Evolutionary conservation across 2,113 vertebrate genomes (phyloP).

Genomic region (Plotosus lineatus): DNA sequence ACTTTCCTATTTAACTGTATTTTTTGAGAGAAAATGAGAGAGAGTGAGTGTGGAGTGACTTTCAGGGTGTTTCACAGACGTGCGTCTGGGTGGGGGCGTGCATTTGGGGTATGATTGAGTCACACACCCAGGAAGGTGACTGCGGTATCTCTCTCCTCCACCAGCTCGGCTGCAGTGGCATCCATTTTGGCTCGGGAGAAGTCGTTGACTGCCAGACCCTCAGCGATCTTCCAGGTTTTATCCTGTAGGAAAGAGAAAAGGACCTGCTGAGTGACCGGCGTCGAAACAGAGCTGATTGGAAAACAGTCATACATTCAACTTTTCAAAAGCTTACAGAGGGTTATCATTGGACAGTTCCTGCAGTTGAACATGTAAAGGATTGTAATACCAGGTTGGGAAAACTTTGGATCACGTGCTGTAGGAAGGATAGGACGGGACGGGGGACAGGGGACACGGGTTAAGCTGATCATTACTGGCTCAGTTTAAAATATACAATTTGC

Average conservation of each 20-base stretch:
- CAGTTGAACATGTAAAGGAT: background rate
- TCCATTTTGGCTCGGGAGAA: conserved; percentile 93
- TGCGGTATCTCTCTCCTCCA: conserved; percentile 92
- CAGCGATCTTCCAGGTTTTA: conserved; percentile 90
- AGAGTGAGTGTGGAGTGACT: conserved; percentile 45
- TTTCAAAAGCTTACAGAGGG: background rate
- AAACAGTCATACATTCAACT: background rate
- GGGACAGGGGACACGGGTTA: too few species aligned
- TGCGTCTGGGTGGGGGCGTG: conserved; percentile 66
- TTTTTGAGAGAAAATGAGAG: conserved; percentile 29
- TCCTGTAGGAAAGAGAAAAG: conserved; percentile 67
- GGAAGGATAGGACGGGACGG: too few species aligned
- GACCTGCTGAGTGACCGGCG: background rate
- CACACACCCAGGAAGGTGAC: conserved; percentile 85
- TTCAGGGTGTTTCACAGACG: conserved; percentile 73
- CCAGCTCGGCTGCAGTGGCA: conserved; percentile 84
- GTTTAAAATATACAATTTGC: too few species aligned
- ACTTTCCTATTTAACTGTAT: background rate
- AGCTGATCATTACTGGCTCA: too few species aligned
- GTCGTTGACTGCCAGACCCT: conserved; percentile 85
- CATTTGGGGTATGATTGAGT: conserved; percentile 67
- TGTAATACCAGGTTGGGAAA: background rate
- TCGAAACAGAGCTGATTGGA: background rate
- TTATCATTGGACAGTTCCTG: background rate
- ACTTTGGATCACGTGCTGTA: background rate